A percentile compares a stretch with the other conserved stretches of the same genome.
Evolutionary conservation across 2,888 invertebrate species (phyloP).

Genomic region (Netelia inedita): DNA sequence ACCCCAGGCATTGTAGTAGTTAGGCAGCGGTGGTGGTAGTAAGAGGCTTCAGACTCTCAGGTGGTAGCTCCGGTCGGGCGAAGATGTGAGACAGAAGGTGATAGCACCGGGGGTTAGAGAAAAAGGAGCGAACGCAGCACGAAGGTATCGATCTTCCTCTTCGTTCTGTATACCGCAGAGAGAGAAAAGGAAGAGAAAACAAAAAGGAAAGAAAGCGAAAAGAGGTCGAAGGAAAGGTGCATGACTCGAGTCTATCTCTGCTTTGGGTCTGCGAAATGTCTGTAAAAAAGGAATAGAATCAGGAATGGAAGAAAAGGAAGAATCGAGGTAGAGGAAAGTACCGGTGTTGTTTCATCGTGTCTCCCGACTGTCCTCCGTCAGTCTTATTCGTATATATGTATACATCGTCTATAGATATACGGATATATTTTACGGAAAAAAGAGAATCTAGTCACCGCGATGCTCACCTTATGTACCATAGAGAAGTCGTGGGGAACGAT

Average conservation of each 20-base stretch:
- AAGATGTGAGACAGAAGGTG: slow-evolving; percentile 48
- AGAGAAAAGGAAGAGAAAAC: slow-evolving; percentile 7
- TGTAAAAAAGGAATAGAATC: slow-evolving; percentile 18
- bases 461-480: slow-evolving; percentile 5
- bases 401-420: background rate
- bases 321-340: slow-evolving; percentile 31
- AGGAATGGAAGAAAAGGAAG: slow-evolving; percentile 14
- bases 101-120: slow-evolving; percentile 42
- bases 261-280: slow-evolving; percentile 23
- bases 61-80: slow-evolving; percentile 26
- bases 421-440: background rate
- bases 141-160: slow-evolving; percentile 48
- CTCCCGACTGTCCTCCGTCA: slow-evolving; percentile 37
- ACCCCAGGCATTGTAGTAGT: slow-evolving; percentile 26
- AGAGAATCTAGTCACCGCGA: slow-evolving; percentile 25
- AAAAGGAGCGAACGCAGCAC: slow-evolving; percentile 44
- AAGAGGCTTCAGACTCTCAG: slow-evolving; percentile 8
- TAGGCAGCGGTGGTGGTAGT: slow-evolving; percentile 19
- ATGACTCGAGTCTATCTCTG: slow-evolving; percentile 35
- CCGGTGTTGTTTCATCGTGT: slow-evolving; percentile 51
- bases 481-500: slow-evolving; percentile 54
- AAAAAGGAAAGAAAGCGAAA: background rate
- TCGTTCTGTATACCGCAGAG: slow-evolving; percentile 11
- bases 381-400: slow-evolving; percentile 27
- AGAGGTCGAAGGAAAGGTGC: slow-evolving; percentile 41